Evolutionary conservation across 53 echinoderm and acorn worm genomes (phyloP).

Genomic region (Holothuria leucospilota): DNA sequence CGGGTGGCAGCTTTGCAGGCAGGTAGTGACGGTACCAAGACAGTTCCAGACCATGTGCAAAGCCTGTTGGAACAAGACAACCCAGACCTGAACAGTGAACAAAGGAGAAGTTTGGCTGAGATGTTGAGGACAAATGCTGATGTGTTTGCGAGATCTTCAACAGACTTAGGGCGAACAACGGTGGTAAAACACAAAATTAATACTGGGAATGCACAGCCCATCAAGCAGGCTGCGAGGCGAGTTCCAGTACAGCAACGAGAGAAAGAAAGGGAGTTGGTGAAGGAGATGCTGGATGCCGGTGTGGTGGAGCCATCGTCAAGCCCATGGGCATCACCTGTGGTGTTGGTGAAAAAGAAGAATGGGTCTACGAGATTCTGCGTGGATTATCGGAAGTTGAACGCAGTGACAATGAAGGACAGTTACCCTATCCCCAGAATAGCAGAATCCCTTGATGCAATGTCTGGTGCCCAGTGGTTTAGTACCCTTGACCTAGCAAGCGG

Average conservation of each 20-base stretch:
- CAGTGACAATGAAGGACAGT: constrained; percentile 45
- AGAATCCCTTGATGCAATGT: constrained; percentile 54
- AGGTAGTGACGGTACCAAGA: no score
- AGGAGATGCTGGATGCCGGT: constrained; percentile 46
- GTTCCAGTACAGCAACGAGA: constrained; percentile 36
- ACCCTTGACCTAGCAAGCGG: constrained; percentile 64
- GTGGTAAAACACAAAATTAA: no score
- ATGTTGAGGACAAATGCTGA: no score
- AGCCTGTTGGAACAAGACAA: no score
- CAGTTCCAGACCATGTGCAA: no score
- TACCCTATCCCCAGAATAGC: constrained; percentile 57
- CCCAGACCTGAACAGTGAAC: no score
- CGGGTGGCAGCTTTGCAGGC: no score
- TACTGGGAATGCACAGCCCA: neutral
- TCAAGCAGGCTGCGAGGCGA: constrained; percentile 44
- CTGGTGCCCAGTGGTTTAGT: constrained; percentile 49
- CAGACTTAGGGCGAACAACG: no score
- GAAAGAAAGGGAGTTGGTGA: constrained; percentile 18
- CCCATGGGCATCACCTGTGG: constrained; percentile 56
- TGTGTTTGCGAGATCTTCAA: no score
- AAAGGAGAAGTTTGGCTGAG: no score
- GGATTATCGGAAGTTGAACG: constrained; percentile 51
- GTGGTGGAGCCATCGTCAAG: constrained; percentile 43
- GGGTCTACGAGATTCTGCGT: constrained; percentile 31
- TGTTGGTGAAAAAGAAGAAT: constrained; percentile 54